A percentile compares a stretch with the other conserved stretches of the same genome.
Conservation (phyloP, 1,140 invertebrate genomes). For the Oedothorax gibbosus region DNA sequence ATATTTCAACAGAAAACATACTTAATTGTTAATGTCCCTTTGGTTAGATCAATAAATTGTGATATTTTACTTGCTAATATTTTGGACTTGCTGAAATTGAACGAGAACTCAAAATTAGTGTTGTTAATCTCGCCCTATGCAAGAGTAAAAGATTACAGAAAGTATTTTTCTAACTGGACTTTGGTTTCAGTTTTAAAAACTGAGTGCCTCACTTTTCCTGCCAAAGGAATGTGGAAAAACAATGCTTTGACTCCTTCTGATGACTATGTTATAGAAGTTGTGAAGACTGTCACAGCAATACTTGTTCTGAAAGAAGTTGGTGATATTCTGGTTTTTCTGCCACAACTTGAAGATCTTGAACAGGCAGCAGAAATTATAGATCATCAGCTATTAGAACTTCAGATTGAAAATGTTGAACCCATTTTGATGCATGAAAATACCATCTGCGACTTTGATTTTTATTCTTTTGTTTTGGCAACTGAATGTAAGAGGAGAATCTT, state of each 20-base stretch:
- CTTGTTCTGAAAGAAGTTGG: conserved; percentile 18
- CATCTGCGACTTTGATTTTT: background rate
- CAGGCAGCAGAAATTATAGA: background rate
- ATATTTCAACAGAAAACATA: background rate
- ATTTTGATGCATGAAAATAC: conserved; percentile 32
- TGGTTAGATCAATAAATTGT: conserved; percentile 17
- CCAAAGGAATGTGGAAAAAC: conserved; percentile 30
- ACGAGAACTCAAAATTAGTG: conserved; percentile 21
- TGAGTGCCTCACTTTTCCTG: conserved; percentile 13
- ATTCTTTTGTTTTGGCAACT: background rate
- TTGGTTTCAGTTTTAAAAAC: background rate
- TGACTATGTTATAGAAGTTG: conserved; percentile 16
- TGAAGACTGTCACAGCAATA: conserved; percentile 12
- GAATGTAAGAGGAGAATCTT: background rate
- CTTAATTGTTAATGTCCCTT: conserved; percentile 10
- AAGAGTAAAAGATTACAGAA: conserved; percentile 1
- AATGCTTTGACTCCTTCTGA: background rate
- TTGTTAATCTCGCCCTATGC: background rate
- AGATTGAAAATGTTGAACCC: conserved; percentile 13
- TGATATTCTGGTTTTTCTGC: conserved; percentile 42
- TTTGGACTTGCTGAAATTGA: conserved; percentile 7
- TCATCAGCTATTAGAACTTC: background rate
- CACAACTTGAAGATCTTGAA: conserved; percentile 5
- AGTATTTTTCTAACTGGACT: conserved; percentile 25
- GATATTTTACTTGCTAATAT: conserved; percentile 32